These are phyloP conservation scores for Melanocharis versteri DNA, from an alignment of 2,113 vertebrate genomes.

Conservation along the genomic window DNA sequence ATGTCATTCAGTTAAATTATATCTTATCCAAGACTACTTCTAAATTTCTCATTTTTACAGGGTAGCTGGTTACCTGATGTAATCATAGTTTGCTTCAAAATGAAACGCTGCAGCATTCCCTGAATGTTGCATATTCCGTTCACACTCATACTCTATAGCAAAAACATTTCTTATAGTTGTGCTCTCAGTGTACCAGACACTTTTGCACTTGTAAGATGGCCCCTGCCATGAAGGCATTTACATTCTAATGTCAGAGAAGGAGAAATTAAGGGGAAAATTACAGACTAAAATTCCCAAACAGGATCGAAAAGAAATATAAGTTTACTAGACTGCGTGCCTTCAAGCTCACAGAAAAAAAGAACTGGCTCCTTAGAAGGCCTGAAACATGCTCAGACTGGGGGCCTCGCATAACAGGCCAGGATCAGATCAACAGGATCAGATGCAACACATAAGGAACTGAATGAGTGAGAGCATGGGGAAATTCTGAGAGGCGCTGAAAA, in stretches of 20 bases:
- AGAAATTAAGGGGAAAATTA: background rate
- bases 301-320: background rate
- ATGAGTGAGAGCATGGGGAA: background rate
- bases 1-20: background rate
- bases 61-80: background rate
- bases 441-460: accelerated
- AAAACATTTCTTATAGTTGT: background rate
- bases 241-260: background rate
- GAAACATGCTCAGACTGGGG: background rate
- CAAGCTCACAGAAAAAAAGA: background rate
- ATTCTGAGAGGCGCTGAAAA: background rate
- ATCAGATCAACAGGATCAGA: background rate
- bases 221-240: background rate
- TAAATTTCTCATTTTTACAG: background rate
- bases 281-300: background rate
- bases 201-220: background rate
- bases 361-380: background rate
- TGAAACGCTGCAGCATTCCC: background rate
- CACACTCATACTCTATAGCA: background rate
- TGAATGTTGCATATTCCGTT: background rate
- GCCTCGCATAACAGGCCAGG: too few species aligned
- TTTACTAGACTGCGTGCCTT: background rate
- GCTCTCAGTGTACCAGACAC: background rate
- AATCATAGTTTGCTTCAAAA: background rate
- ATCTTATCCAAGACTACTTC: background rate